phyloP scores from a whole-genome alignment of 2,797 vertebrate genomes.

The Neosilurus mollespiculum region DNA sequence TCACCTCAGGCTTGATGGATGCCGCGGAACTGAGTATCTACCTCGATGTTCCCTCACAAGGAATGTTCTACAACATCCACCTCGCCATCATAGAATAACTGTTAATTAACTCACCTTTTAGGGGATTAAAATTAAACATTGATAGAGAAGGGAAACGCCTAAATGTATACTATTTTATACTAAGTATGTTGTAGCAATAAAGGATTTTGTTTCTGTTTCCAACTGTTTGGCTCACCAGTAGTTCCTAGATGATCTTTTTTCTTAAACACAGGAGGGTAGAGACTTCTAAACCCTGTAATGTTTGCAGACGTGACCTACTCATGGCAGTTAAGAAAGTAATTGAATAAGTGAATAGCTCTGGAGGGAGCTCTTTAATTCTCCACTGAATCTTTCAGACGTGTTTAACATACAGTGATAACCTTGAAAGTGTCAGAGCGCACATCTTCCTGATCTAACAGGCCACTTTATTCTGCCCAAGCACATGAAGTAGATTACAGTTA shows the following conservation, averaged over 20 bases:
- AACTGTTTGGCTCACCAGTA: background rate
- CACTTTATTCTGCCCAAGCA: background rate
- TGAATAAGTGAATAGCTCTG: constrained; percentile 26
- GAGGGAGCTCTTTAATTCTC: constrained; percentile 20
- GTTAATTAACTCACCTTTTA: background rate
- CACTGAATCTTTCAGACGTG: constrained; percentile 34
- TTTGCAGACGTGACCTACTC: constrained; percentile 20
- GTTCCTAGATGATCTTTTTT: constrained; percentile 7
- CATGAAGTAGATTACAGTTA: background rate
- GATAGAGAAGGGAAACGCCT: background rate
- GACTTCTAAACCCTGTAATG: background rate
- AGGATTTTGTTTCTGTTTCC: background rate
- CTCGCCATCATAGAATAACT: too few species aligned
- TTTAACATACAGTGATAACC: constrained; percentile 62
- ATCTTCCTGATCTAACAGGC: background rate
- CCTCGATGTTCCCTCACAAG: too few species aligned
- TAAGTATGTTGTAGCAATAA: background rate
- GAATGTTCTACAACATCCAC: too few species aligned
- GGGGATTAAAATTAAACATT: background rate
- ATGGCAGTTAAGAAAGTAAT: constrained; percentile 18
- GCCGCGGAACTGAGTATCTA: too few species aligned
- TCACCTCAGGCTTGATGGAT: too few species aligned
- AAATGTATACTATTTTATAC: too few species aligned
- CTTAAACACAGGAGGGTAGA: constrained; percentile 11
- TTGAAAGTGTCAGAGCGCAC: constrained; percentile 49